phyloP scores from a whole-genome alignment of 64 coral and sea anemone species.

The Actinia equina region DNA sequence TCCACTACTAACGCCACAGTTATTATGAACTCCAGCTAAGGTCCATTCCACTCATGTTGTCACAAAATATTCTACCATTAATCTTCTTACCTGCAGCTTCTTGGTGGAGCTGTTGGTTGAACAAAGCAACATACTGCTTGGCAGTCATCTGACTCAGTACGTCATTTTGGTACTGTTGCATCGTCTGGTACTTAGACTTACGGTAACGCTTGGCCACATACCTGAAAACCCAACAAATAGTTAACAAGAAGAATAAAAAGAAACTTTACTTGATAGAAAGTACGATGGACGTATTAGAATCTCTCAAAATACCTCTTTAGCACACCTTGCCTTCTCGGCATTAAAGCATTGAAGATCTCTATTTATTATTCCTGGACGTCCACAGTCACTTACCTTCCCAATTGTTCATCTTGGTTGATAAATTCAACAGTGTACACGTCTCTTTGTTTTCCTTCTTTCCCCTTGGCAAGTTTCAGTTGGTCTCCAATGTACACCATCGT shows the following conservation, averaged over 20 bases:
- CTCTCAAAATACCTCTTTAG: too few species aligned
- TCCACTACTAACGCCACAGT: too few species aligned
- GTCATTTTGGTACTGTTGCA: constrained; percentile 78
- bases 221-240: constrained; percentile 3
- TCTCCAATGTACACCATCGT: constrained; percentile 75
- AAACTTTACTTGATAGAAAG: too few species aligned
- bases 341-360: too few species aligned
- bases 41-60: too few species aligned
- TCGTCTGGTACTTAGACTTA: not conserved
- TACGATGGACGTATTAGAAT: too few species aligned
- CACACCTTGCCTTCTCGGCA: too few species aligned
- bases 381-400: not conserved
- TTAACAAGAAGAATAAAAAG: too few species aligned
- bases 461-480: constrained; percentile 58
- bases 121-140: constrained; percentile 75
- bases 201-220: constrained; percentile 90
- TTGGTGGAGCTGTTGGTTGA: constrained; percentile 73
- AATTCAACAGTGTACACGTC: constrained; percentile 87
- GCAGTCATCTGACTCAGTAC: constrained; percentile 98
- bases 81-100: constrained; percentile 33
- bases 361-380: too few species aligned
- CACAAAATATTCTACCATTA: too few species aligned
- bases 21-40: not conserved
- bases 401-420: constrained; percentile 83
- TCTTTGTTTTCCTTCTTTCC: constrained; percentile 82